Evolutionary conservation across 2,888 invertebrate species (phyloP), one percentile per base, ranked within the genome.

Genomic region (Hoplodrina blanda): DNA sequence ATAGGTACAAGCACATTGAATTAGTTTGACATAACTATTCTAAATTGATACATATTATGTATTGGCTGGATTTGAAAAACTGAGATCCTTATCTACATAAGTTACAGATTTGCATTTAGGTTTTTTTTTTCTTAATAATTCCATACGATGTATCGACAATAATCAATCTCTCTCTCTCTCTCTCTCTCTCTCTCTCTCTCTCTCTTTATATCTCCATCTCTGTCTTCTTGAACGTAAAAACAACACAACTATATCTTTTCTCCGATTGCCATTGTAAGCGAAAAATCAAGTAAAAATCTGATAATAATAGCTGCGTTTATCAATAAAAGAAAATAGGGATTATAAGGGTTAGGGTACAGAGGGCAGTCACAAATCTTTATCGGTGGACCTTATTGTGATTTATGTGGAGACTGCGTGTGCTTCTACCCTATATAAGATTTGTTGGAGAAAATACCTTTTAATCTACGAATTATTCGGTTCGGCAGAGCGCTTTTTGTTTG

Each of bases 361-460:
- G 73, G 82, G 69, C 69, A 84, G 86, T 87, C 89, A 89, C 91
- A 90, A 91, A 91, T 91, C 91, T 90, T 89, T 89, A 90, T 91
- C 88, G 85, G 62, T 67, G 69, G 69, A 69, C 81, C 83, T 69
- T 73, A 80, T 76, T 85, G 83, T 85, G 85, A 83, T 82, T 85
- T 83, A 83, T 82, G 65, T 67, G 52, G 37, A 5, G 65, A n/a
- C 49, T 69, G 57, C 54, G 76, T 78, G 56, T 84, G 84, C 78
- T 62, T 20, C 55, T 59, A 62, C 63, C 59, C 73, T 69, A 73
- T 77, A 76, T 72, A 71, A 80, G 69, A 80, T 68, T 80, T 68
- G 76, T 75, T 63, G 33, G 57, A 55, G 55, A 64, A 85, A 80
- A 74, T 72, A 68, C 74, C 66, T 59, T 75, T 75, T 80, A 77